Percentiles rank a stretch among this genome's conserved stretches.
Conservation (phyloP, 1,140 invertebrate genomes). For the Lepidostoma basale region DNA sequence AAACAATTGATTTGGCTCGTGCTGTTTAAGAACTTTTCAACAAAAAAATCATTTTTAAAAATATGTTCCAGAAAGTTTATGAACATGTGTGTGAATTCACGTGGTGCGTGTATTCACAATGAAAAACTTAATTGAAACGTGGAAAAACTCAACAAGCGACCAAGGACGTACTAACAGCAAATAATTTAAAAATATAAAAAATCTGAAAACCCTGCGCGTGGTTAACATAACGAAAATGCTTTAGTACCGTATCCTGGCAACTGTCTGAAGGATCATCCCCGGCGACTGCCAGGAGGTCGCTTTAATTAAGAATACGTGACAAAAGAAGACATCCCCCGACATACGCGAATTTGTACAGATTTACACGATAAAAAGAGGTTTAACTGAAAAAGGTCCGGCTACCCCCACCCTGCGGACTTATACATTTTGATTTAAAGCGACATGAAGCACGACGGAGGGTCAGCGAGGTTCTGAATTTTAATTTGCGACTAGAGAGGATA, state of each 20-base stretch:
- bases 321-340: slow-evolving; percentile 53
- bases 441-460: slow-evolving; percentile 51
- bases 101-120: too few relatives aligned
- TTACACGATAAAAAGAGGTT: slow-evolving; percentile 38
- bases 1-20: too few relatives aligned
- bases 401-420: slow-evolving; percentile 54
- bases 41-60: too few relatives aligned
- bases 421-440: slow-evolving; percentile 61
- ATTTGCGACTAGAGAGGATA: slow-evolving; percentile 54
- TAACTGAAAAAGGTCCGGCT: slow-evolving; percentile 58
- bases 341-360: slow-evolving; percentile 21
- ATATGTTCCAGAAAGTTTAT: too few relatives aligned
- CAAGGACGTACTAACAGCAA: too few relatives aligned
- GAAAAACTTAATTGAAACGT: too few relatives aligned
- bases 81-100: too few relatives aligned
- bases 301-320: slow-evolving; percentile 65
- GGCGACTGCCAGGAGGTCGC: slow-evolving; percentile 41
- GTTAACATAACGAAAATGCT: slow-evolving; percentile 33
- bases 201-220: slow-evolving; percentile 1
- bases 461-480: slow-evolving; percentile 54
- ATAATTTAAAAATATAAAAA: too few relatives aligned
- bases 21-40: too few relatives aligned
- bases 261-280: slow-evolving; percentile 49
- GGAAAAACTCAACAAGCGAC: too few relatives aligned
- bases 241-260: slow-evolving; percentile 12